Evolutionary conservation across 2,113 vertebrate genomes (phyloP), one percentile per base, ranked within the genome.

Genomic region (Anoplopoma fimbria): DNA sequence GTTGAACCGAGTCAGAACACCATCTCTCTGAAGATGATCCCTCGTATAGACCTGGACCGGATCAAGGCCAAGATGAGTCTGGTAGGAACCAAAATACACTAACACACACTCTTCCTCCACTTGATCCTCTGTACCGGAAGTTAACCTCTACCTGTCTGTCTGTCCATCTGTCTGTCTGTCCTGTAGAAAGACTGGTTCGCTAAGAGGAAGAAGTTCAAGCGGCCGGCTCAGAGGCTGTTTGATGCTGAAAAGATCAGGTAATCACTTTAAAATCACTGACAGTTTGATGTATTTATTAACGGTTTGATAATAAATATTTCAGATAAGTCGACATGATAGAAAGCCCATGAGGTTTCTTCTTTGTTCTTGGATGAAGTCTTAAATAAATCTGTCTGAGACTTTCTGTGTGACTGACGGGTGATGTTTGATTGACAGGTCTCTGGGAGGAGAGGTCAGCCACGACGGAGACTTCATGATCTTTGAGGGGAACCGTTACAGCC

Each of bases 391-490:
- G n/a, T n/a, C n/a, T n/a, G n/a, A n/a, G n/a, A n/a, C n/a, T n/a
- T n/a, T n/a, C n/a, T n/a, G n/a, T 38, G 4, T 63, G 53, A 38
- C 10, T 57, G 75, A 61, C 25, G 0, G 7, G 2, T 21, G 29
- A 4, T 4, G 25, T 84, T 75, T 84, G 78, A 68, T 75, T 58
- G 61, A 38, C 93, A 99, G 98, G 93, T 98, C 97, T 29, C 91
- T 99, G 47, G 97, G 97, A 0, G 98, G 98, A 0, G 98, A 99
- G 2, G 97, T 99, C 38, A 98, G 97, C 17, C 97, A 97, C 0
- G 98, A 99, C 0, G 98, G 97, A 10, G 98, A 99, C 78, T 99
- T 99, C 85, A 97, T 99, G 92, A 99, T 99, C 91, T 99, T 99
- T 2, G 98, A 99, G 90, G 97, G 95, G 29, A 99, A 99, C 84